Conservation (phyloP, 2,797 vertebrate species). For the Anomalospiza imberbis region DNA sequence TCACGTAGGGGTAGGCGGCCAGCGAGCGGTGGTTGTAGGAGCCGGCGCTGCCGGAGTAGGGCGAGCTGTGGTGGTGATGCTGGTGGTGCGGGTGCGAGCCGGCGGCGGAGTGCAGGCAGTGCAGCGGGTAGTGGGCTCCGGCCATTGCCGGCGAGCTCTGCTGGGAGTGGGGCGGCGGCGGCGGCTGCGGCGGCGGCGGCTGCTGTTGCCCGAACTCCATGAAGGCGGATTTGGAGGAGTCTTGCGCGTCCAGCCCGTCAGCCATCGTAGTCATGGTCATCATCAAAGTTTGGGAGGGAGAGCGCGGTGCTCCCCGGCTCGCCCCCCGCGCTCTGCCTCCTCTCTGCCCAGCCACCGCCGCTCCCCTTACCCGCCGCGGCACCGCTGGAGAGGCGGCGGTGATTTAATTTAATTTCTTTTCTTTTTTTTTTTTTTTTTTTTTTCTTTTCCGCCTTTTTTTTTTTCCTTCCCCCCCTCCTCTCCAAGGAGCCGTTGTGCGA, state of each 20-base stretch:
- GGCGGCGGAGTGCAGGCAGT: constrained; percentile 91
- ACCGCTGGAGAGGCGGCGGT: constrained; percentile 57
- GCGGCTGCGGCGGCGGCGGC: constrained; percentile 64
- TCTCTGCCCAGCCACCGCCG: constrained; percentile 76
- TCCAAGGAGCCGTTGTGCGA: constrained; percentile 40
- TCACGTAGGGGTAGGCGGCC: constrained; percentile 94
- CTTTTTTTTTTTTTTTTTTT: constrained; percentile 43
- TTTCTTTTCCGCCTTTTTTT: not conserved
- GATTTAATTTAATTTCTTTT: constrained; percentile 69
- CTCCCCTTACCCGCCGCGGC: constrained; percentile 68
- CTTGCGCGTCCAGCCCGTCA: constrained; percentile 98
- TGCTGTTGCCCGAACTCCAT: constrained; percentile 97
- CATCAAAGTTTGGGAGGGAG: constrained; percentile 95
- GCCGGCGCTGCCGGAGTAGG: constrained; percentile 81
- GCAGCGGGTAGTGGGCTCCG: constrained; percentile 93
- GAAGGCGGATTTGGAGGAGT: constrained; percentile 99
- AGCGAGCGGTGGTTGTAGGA: constrained; percentile 92
- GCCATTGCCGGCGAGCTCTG: constrained; percentile 97
- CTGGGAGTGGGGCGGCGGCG: constrained; percentile 56
- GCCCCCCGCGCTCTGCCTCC: constrained; percentile 69
- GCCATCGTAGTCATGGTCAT: constrained; percentile 99
- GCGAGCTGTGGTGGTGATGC: constrained; percentile 85
- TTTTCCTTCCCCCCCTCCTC: not conserved
- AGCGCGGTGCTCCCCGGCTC: constrained; percentile 75
- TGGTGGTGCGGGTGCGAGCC: constrained; percentile 88